phyloP scores from a whole-genome alignment of 2,113 vertebrate genomes.

The Zosterops lateralis region DNA sequence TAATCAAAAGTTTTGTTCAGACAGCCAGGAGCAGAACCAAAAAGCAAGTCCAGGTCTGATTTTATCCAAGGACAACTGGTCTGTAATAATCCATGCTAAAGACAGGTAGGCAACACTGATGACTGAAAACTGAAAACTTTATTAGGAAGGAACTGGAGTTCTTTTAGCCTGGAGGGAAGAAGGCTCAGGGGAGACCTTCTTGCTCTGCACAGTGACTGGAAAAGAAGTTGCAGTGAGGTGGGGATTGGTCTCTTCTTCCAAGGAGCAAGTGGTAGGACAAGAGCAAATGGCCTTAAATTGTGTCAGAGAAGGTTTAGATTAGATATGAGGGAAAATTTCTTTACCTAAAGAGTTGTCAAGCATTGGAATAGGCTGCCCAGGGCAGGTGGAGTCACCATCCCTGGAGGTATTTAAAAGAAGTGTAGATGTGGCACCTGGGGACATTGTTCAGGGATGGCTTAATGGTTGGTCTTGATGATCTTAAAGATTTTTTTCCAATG shows the following conservation, averaged over 20 bases:
- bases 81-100: not conserved
- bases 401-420: not conserved
- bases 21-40: not conserved
- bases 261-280: not conserved
- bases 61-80: not conserved
- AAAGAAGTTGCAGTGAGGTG: not conserved
- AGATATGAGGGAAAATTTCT: not conserved
- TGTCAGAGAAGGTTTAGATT: not conserved
- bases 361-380: not conserved
- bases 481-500: not conserved
- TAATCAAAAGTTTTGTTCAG: not conserved
- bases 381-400: not conserved
- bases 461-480: not conserved
- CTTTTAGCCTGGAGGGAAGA: not conserved
- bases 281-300: not conserved
- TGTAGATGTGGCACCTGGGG: not conserved
- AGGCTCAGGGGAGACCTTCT: not conserved
- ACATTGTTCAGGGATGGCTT: not conserved
- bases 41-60: not conserved
- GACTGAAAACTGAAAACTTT: not conserved
- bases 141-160: not conserved
- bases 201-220: not conserved
- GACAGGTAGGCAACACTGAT: not conserved
- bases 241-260: not conserved
- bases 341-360: not conserved